Conservation (phyloP, 1,140 invertebrate species). For the Laupala kohalensis region DNA sequence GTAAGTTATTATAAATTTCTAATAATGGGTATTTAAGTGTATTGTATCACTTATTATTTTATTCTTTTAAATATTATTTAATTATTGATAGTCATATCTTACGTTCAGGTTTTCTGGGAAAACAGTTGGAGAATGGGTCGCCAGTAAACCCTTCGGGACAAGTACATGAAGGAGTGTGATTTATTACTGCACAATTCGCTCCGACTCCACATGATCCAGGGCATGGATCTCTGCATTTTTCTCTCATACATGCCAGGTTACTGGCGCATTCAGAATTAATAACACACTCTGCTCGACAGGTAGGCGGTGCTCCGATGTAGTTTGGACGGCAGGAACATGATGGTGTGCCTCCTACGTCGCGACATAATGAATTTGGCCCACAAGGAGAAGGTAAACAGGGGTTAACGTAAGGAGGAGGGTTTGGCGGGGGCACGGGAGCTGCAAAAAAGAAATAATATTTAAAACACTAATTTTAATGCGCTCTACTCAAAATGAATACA, state of each 20-base stretch:
- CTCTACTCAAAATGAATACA: background rate
- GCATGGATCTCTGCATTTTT: conserved; percentile 58
- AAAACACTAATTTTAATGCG: no score
- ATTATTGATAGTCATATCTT: background rate
- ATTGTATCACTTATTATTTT: background rate
- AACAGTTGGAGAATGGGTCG: conserved; percentile 58
- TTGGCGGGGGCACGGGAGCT: conserved; percentile 26
- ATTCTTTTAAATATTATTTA: background rate
- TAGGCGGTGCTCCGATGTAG: conserved; percentile 54
- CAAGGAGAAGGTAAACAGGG: conserved; percentile 24
- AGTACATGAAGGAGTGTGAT: conserved; percentile 53
- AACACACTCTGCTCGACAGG: conserved; percentile 57
- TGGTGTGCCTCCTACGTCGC: conserved; percentile 24
- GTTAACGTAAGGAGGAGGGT: conserved; percentile 23
- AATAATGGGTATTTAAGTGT: no score
- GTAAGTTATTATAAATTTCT: background rate
- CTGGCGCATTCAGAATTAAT: conserved; percentile 54
- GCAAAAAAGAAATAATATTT: conserved; percentile 9
- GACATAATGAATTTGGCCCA: conserved; percentile 29
- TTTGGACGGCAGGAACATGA: conserved; percentile 49
- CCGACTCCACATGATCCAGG: conserved; percentile 54
- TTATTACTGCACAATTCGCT: conserved; percentile 51
- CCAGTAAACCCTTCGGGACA: conserved; percentile 54
- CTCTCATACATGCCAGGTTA: conserved; percentile 48
- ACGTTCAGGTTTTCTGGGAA: conserved; percentile 19